Evolutionary conservation across 2,797 vertebrate species (phyloP), one percentile per base, ranked within the genome.

Genomic region (Crenichthys baileyi): DNA sequence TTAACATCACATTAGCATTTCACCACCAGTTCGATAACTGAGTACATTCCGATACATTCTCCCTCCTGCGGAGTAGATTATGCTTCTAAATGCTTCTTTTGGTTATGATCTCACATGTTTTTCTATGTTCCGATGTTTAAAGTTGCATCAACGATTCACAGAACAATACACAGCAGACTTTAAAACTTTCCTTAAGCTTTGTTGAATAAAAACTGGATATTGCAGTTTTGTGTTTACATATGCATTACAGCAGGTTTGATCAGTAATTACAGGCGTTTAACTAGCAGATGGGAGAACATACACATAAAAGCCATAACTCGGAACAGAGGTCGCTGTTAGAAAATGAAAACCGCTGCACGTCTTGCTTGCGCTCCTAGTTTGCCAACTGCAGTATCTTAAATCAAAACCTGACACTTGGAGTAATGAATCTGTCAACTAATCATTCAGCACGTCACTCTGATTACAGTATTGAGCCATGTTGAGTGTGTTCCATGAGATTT

Each of bases 391-490:
- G 53, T 88, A 91, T 93, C 89, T 90, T 91, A 90, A 91, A 93
- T 93, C 90, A 92, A 85, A 84, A 85, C 77, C 77, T 85, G 90
- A 90, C 90, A 91, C 88, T 85, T 85, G 76, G 83, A 88, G 89
- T 91, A 92, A 93, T 93, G 91, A 93, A 92, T 90, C 85, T 91
- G 90, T 90, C 92, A 90, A 84, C 84, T 89, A 89, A 89, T 93
- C 90, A 91, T 83, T 91, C 89, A 89, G 67, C 85, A 70, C 70
- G 74, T 85, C 85, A 48, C 53, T 15, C 72, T 86, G 85, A 91
- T 91, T 83, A 85, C 79, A 76, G 78, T 20, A 74, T 81, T 79
- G 78, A 81, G 75, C 81, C 36, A 63, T 78, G 71, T 73, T 63
- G 56, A 73, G 87, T 87, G 80, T 84, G 77, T 88, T 85, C 63